phyloP scores from a whole-genome alignment of 2,797 vertebrate genomes.

The Ateles fusciceps region DNA sequence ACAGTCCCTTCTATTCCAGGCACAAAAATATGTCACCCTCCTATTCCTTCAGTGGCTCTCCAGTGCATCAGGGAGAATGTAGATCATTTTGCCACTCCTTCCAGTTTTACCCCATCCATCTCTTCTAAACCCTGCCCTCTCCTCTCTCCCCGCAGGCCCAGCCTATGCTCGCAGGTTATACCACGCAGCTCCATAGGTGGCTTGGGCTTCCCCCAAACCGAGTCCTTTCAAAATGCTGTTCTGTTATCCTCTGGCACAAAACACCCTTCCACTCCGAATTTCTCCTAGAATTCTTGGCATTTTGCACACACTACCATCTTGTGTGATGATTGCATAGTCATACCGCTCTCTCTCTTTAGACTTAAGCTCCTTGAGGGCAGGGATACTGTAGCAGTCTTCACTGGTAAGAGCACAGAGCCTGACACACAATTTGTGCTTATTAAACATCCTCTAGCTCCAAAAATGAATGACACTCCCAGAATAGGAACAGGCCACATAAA shows the following conservation, averaged over 20 bases:
- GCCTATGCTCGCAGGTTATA: too few species aligned
- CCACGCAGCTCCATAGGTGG: accelerated
- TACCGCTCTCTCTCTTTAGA: neutral
- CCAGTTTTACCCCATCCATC: neutral
- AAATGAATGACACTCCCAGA: neutral
- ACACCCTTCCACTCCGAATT: neutral
- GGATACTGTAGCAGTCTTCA: neutral
- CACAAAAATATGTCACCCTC: neutral
- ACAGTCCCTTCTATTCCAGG: neutral
- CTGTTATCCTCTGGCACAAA: neutral
- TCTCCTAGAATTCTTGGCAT: neutral
- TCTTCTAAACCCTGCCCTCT: neutral
- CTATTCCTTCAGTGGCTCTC: neutral
- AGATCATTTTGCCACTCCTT: neutral
- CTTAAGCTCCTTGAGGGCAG: neutral
- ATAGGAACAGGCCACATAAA: neutral
- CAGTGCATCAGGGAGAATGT: neutral
- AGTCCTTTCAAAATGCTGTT: neutral
- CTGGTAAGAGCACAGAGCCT: neutral
- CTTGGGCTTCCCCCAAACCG: too few species aligned
- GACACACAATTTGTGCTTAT: neutral
- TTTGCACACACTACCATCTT: neutral
- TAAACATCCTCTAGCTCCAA: neutral
- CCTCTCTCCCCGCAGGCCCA: accelerated
- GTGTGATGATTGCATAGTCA: neutral